Conservation (phyloP, 2,113 vertebrate species). For the Notothenia coriiceps region DNA sequence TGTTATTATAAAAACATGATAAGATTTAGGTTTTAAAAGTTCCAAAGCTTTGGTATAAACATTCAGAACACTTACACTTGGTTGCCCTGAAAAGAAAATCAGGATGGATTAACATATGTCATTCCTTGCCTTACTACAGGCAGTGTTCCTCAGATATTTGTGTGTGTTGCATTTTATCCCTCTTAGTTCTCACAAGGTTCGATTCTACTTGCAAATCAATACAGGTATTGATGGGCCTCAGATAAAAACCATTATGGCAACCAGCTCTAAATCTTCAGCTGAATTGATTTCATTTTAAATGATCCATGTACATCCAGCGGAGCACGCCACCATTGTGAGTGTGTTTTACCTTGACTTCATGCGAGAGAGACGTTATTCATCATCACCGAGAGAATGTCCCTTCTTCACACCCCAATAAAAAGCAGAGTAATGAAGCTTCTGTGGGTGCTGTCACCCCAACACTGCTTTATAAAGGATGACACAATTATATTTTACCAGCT, state of each 20-base stretch:
- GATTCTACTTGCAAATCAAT: constrained; percentile 76
- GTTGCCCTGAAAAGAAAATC: constrained; percentile 20
- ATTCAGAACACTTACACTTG: not conserved
- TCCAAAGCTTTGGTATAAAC: not conserved
- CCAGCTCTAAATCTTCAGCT: constrained; percentile 79
- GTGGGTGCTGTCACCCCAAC: constrained; percentile 83
- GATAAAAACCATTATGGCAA: constrained; percentile 79
- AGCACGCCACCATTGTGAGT: constrained; percentile 62
- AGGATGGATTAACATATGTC: constrained; percentile 37
- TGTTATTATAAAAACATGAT: not conserved
- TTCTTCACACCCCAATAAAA: constrained; percentile 85
- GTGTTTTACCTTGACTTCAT: constrained; percentile 82
- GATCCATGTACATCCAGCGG: constrained; percentile 76
- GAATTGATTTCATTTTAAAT: constrained; percentile 85
- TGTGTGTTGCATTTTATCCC: constrained; percentile 35
- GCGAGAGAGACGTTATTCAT: constrained; percentile 85
- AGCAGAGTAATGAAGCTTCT: constrained; percentile 85
- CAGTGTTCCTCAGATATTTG: constrained; percentile 50
- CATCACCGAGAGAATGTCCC: constrained; percentile 78
- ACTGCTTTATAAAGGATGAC: constrained; percentile 87
- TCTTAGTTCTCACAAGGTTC: constrained; percentile 50
- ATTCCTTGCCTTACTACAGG: constrained; percentile 13
- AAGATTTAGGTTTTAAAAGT: not conserved
- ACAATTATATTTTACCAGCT: constrained; percentile 88
- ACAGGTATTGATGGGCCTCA: constrained; percentile 76